These are phyloP conservation scores for Spodoptera exigua DNA, from an alignment of 2,888 invertebrate genomes.

Conservation along the genomic window DNA sequence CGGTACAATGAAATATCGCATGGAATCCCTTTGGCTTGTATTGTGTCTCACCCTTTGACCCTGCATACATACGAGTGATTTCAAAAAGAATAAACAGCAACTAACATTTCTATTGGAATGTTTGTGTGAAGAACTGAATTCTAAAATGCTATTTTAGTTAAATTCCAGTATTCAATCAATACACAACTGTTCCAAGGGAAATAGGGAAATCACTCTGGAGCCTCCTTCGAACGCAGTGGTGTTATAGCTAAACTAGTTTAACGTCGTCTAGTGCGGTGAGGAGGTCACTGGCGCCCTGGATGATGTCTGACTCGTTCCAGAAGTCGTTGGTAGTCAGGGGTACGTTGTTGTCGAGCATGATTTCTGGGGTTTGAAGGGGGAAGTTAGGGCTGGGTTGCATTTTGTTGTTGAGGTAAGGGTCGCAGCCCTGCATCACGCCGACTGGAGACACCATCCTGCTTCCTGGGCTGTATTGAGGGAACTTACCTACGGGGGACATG, in stretches of 20 bases:
- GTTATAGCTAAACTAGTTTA: constrained; percentile 71
- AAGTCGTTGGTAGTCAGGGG: constrained; percentile 74
- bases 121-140: constrained; percentile 64
- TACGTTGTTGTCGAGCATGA: constrained; percentile 73
- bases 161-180: constrained; percentile 53
- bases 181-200: constrained; percentile 55
- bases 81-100: constrained; percentile 64
- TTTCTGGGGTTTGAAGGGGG: constrained; percentile 70
- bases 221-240: constrained; percentile 23
- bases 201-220: constrained; percentile 70
- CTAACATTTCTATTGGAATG: constrained; percentile 65
- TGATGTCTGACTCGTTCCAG: constrained; percentile 80
- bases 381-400: constrained; percentile 82
- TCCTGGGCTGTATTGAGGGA: constrained; percentile 75
- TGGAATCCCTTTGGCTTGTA: constrained; percentile 73
- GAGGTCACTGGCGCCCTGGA: constrained; percentile 77
- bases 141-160: constrained; percentile 44
- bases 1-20: constrained; percentile 59
- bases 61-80: constrained; percentile 80
- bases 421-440: constrained; percentile 75
- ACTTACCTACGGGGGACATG: constrained; percentile 78
- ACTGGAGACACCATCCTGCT: constrained; percentile 73
- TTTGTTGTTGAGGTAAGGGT: constrained; percentile 81
- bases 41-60: constrained; percentile 70
- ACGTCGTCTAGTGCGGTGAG: constrained; percentile 83